Evolutionary conservation across 2,797 vertebrate genomes (phyloP).

Genomic region (Oryzias sinensis): DNA sequence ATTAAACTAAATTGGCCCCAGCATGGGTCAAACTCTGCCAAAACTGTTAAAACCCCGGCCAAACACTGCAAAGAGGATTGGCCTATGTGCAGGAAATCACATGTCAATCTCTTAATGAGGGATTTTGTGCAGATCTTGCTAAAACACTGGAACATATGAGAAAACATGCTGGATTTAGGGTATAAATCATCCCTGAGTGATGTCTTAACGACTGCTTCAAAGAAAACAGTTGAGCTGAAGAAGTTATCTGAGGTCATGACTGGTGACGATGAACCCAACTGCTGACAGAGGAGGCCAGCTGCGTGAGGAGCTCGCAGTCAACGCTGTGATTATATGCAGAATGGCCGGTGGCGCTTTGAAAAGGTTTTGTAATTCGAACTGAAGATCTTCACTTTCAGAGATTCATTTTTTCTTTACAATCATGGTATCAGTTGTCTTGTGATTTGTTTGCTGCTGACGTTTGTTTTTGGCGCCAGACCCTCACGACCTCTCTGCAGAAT

Average conservation of each 20-base stretch:
- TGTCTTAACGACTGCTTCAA: not conserved
- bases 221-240: not conserved
- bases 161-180: conserved; percentile 6
- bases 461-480: too few species aligned
- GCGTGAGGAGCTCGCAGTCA: too few species aligned
- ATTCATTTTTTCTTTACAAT: too few species aligned
- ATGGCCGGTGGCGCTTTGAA: too few species aligned
- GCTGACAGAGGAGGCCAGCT: not conserved
- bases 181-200: conserved; percentile 13
- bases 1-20: conserved; percentile 40
- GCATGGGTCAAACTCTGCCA: conserved; percentile 33
- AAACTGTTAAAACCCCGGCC: conserved; percentile 39
- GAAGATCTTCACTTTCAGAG: too few species aligned
- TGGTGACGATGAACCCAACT: conserved; percentile 53
- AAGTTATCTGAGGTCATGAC: conserved; percentile 52
- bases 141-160: not conserved
- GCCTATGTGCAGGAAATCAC: conserved; percentile 47
- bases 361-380: too few species aligned
- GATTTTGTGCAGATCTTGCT: conserved; percentile 30
- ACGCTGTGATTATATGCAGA: too few species aligned
- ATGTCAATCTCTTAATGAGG: conserved; percentile 23
- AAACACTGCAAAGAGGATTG: conserved; percentile 61
- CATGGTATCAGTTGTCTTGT: too few species aligned
- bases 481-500: too few species aligned
- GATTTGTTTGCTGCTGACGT: too few species aligned